phyloP scores from a whole-genome alignment of 2,113 vertebrate genomes.

The Cervus canadensis region DNA sequence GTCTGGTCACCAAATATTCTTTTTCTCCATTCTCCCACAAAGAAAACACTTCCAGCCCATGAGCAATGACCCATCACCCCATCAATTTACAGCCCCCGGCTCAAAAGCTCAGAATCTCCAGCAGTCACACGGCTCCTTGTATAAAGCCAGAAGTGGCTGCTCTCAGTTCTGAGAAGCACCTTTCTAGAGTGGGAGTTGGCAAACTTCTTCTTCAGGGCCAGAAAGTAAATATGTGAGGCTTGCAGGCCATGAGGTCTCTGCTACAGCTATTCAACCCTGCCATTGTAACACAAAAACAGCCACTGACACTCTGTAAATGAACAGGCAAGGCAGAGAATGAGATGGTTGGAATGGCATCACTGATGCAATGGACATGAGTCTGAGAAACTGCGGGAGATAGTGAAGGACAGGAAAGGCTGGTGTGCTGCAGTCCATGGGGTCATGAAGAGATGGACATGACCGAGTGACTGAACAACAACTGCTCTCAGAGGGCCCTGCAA shows the following conservation, averaged over 20 bases:
- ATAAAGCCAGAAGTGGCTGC: not conserved
- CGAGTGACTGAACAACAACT: not conserved
- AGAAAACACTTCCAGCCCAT: not conserved
- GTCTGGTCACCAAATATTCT: not conserved
- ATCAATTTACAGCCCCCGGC: fast-evolving
- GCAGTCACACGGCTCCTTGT: not conserved
- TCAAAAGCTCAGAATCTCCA: not conserved
- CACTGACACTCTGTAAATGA: fast-evolving
- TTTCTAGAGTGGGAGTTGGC: not conserved
- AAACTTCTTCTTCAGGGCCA: not conserved
- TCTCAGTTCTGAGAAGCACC: not conserved
- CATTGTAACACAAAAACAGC: fast-evolving
- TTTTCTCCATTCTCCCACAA: not conserved
- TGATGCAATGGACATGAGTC: not conserved
- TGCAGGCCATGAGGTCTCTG: not conserved
- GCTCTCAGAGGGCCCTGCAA: not conserved
- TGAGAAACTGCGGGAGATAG: not conserved
- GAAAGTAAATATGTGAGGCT: too few relatives aligned
- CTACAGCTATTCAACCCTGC: not conserved
- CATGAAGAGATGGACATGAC: not conserved
- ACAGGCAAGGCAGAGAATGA: not conserved
- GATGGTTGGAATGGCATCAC: not conserved
- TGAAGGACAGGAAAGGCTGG: not conserved
- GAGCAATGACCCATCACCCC: fast-evolving
- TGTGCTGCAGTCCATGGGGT: not conserved